Percentiles rank a stretch among this genome's conserved stretches.
Conservation (phyloP, 2,113 vertebrate genomes). For the Phalacrocorax carbo region DNA sequence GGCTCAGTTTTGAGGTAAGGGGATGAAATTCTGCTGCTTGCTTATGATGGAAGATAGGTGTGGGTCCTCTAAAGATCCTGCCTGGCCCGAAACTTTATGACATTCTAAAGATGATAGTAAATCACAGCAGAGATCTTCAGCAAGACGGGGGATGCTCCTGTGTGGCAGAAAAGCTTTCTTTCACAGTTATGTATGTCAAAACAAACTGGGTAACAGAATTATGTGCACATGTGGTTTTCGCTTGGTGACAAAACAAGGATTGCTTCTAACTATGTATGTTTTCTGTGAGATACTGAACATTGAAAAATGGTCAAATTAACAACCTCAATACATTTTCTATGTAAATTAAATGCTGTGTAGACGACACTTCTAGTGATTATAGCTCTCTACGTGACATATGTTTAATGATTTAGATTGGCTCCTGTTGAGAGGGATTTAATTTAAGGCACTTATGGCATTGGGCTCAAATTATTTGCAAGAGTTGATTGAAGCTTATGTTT, state of each 20-base stretch:
- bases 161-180: not conserved
- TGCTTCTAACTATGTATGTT: not conserved
- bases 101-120: not conserved
- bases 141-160: not conserved
- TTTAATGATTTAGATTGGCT: conserved; percentile 58
- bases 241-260: not conserved
- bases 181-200: not conserved
- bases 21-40: not conserved
- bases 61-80: not conserved
- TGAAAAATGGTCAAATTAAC: not conserved
- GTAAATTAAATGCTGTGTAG: not conserved
- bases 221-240: not conserved
- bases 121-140: not conserved
- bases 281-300: not conserved
- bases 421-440: conserved; percentile 54
- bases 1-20: not conserved
- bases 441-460: conserved; percentile 52
- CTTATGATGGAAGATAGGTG: not conserved
- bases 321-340: not conserved
- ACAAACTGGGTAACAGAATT: not conserved
- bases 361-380: not conserved
- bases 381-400: conserved; percentile 29
- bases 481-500: conserved; percentile 58
- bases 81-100: not conserved
- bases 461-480: conserved; percentile 54